Percentiles rank a stretch among this genome's conserved stretches.
Conservation (phyloP, 2,113 vertebrate genomes). For the Sitta europaea region DNA sequence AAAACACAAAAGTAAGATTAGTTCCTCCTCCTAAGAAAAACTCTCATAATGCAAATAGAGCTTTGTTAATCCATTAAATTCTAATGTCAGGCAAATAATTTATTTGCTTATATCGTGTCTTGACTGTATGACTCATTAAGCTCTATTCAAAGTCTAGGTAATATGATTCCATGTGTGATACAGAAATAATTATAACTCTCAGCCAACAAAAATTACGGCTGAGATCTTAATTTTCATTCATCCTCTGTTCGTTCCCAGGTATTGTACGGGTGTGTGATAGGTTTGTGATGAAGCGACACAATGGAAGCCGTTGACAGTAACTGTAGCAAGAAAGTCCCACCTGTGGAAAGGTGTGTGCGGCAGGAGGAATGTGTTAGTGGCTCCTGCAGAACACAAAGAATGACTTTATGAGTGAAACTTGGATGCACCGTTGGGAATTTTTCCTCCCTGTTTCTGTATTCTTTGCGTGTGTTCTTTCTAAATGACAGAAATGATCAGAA, state of each 20-base stretch:
- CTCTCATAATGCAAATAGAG: not conserved
- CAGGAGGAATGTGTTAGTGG: fast-evolving
- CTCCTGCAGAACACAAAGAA: not conserved
- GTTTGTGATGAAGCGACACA: not conserved
- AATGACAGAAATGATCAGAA: not conserved
- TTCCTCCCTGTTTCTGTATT: not conserved
- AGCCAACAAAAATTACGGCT: not conserved
- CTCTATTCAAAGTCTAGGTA: not conserved
- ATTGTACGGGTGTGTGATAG: not conserved
- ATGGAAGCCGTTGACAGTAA: not conserved
- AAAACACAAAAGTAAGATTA: not conserved
- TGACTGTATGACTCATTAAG: not conserved
- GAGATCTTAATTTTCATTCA: not conserved
- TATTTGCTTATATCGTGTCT: not conserved
- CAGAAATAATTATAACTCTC: not conserved
- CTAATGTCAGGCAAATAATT: not conserved
- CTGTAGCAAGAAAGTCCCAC: not conserved
- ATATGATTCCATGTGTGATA: not conserved
- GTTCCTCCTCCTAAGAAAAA: not conserved
- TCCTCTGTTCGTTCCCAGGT: not conserved
- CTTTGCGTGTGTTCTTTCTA: not conserved
- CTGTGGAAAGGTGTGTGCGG: not conserved
- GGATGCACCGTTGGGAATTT: too few relatives aligned
- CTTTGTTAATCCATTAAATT: not conserved
- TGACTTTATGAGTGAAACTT: not conserved